Percentiles rank a stretch among this genome's conserved stretches.
phyloP scores from a whole-genome alignment of 2,888 invertebrate genomes.

The Lamellibrachia columna region DNA sequence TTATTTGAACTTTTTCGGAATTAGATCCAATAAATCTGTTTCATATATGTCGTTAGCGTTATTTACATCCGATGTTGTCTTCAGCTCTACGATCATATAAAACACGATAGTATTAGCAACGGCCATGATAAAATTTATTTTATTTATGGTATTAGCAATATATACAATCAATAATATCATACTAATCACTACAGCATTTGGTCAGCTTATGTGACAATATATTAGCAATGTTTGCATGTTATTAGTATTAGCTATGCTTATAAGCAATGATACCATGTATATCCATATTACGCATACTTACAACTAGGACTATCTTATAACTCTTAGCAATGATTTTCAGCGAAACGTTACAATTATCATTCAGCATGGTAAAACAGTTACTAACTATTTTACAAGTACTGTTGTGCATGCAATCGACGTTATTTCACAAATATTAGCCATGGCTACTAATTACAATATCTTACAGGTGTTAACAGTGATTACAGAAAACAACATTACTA shows the following conservation, averaged over 20 bases:
- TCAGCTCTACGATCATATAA: background rate
- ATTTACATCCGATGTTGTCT: background rate
- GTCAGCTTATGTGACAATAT: background rate
- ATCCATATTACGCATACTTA: background rate
- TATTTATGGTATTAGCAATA: slow-evolving; percentile 4
- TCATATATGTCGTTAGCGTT: background rate
- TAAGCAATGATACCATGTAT: background rate
- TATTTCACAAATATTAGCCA: background rate
- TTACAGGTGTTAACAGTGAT: background rate
- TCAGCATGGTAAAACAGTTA: background rate
- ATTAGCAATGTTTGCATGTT: background rate
- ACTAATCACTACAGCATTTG: background rate
- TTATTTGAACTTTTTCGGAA: no score
- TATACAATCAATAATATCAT: background rate
- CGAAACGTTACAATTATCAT: background rate
- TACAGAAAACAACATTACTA: background rate
- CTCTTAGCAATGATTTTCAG: background rate
- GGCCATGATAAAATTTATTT: background rate
- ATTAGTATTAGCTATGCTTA: background rate
- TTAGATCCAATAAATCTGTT: no score
- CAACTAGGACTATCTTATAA: background rate
- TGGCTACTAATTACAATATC: background rate
- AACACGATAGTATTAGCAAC: background rate
- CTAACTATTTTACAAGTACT: background rate
- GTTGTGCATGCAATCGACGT: background rate